Evolutionary conservation across 2,113 vertebrate species (phyloP), one percentile per base, ranked within the genome.

Genomic region (Plecotus auritus): DNA sequence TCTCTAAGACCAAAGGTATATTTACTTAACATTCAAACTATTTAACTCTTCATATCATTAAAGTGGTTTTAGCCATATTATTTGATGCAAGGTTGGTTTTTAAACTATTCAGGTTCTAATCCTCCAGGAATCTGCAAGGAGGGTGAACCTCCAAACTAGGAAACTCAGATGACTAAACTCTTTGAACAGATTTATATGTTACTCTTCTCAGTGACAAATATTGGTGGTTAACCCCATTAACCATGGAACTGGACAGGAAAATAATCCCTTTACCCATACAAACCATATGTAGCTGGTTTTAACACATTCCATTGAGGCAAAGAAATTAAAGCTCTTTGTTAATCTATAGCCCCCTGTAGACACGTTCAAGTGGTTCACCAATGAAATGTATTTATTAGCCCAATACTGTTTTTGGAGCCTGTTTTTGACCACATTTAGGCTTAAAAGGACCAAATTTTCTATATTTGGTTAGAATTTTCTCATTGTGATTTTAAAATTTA

Each of bases 391-490:
- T 90, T 82, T 85, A 45, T 92, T 73, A 47, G 37, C 22, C 37
- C 11, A 81, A 1, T 40, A 32, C 0, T 69, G n/a, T 82, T 89
- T 42, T 45, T 11, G 17, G 14, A 30, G 4, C 5, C 70, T 78
- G 8, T 61, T 95, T 95, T 87, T 82, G 61, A 66, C 7, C 2
- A 13, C 74, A 1, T 61, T 80, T 51, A 77, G 93, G 9, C 17
- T 90, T 85, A 51, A 85, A 2, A 26, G 85, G 30, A 90, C 32
- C 23, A 81, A 56, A 51, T 56, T 77, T 67, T 9, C 32, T 28
- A 90, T 42, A 93, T 92, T 90, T 95, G 6, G 8, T 87, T 90
- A 66, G 32, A 73, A 82, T 49, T 85, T 92, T 95, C 32, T 45
- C 26, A 16, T 5, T 84, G 18, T 90, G 35, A 64, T 72, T 90